Percentiles rank a stretch among this genome's conserved stretches.
Conservation (phyloP, 2,797 vertebrate species). For the Phyllotis vaccarum region DNA sequence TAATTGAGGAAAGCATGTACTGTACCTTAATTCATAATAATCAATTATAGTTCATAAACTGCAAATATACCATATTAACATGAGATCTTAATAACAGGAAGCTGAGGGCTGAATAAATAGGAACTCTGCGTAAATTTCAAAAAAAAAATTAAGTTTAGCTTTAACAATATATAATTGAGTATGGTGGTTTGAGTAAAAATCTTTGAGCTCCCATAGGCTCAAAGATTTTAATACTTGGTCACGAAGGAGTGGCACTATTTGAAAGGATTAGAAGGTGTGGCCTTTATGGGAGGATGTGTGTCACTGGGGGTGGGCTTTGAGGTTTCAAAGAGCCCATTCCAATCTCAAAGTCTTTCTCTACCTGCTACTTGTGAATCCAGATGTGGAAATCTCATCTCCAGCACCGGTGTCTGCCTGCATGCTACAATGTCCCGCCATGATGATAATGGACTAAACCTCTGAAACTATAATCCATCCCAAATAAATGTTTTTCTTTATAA, state of each 20-base stretch:
- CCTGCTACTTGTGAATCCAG: background rate
- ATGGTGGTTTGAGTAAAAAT: background rate
- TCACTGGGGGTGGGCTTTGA: background rate
- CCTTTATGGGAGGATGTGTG: background rate
- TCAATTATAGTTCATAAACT: background rate
- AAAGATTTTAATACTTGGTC: background rate
- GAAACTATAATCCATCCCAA: background rate
- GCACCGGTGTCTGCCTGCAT: background rate
- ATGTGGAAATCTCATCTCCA: background rate
- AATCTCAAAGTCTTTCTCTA: background rate
- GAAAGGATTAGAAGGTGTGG: background rate
- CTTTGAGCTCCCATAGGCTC: background rate
- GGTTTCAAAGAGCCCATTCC: background rate
- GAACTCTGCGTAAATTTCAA: background rate
- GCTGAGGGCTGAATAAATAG: background rate
- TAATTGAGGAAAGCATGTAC: background rate
- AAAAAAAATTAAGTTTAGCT: conserved; percentile 36
- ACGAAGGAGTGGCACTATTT: background rate
- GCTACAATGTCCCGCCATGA: background rate
- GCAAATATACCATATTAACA: background rate
- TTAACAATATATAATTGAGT: background rate
- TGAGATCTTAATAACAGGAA: background rate
- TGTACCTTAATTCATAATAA: background rate
- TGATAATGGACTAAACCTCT: background rate
- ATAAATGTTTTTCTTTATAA: background rate